phyloP scores from a whole-genome alignment of 2,888 invertebrate species.

The Therioaphis trifolii region DNA sequence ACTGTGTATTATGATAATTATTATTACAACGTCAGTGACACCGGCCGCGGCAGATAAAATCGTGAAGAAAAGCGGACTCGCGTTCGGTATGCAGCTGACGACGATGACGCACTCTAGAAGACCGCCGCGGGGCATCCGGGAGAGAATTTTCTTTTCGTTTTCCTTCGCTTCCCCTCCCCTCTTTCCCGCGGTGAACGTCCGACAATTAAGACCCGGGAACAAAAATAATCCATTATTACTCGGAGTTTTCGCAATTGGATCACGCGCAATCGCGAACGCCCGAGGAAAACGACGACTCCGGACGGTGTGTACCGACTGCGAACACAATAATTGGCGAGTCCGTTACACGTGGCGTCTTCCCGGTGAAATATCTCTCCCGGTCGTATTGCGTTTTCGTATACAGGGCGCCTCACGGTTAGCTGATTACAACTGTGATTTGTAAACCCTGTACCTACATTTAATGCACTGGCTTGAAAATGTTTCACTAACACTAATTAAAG shows the following conservation, averaged over 20 bases:
- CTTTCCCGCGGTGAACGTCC: neutral
- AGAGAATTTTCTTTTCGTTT: conserved; percentile 6
- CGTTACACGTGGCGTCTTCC: no score
- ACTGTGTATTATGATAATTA: conserved; percentile 27
- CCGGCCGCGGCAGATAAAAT: neutral
- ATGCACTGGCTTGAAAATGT: no score
- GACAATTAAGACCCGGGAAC: conserved; percentile 36
- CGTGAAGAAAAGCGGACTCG: neutral
- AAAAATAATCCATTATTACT: neutral
- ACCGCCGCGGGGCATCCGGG: neutral
- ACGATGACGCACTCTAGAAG: neutral
- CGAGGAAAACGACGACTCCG: neutral
- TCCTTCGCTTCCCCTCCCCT: no score
- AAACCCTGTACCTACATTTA: no score
- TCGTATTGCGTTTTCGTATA: no score
- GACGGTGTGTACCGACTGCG: no score
- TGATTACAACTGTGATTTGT: no score
- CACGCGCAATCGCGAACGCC: conserved; percentile 19
- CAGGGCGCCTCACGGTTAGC: no score
- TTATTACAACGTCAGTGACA: neutral
- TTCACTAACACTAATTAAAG: no score
- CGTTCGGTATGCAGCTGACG: conserved; percentile 37
- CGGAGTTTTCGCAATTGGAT: conserved; percentile 17
- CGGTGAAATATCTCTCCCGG: no score
- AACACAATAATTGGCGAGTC: no score